A percentile compares a stretch with the other conserved stretches of the same genome.
phyloP scores from a whole-genome alignment of 2,888 invertebrate species.

The Conus canariensis region DNA sequence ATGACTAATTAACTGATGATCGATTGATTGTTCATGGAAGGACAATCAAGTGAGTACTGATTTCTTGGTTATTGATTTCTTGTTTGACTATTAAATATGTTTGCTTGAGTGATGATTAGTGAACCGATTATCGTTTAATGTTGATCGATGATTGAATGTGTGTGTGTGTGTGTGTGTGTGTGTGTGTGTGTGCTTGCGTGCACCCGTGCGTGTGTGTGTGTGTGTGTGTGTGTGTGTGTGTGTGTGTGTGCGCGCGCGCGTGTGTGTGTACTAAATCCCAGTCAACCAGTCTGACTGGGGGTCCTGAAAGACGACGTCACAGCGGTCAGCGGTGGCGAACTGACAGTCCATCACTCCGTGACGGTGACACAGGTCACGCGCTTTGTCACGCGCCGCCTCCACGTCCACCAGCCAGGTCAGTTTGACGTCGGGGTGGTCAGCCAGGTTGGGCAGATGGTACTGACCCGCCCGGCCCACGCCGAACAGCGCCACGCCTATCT shows the following conservation, averaged over 20 bases:
- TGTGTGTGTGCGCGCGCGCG: neutral
- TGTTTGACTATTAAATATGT: too few relatives aligned
- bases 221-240: slow-evolving; percentile 9
- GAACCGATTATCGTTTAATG: too few relatives aligned
- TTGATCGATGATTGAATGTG: too few relatives aligned
- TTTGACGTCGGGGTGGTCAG: slow-evolving; percentile 1
- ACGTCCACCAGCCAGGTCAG: slow-evolving; percentile 43
- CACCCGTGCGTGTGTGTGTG: neutral
- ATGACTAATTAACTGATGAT: too few relatives aligned
- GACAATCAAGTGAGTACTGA: too few relatives aligned
- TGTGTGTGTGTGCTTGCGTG: neutral
- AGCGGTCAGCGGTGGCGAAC: neutral
- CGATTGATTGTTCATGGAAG: too few relatives aligned
- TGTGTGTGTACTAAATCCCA: too few relatives aligned
- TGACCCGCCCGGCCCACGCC: slow-evolving; percentile 33
- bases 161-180: slow-evolving; percentile 22
- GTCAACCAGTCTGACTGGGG: neutral
- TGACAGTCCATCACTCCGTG: neutral
- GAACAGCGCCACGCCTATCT: slow-evolving; percentile 34
- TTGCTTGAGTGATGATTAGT: too few relatives aligned
- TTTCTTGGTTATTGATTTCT: too few relatives aligned
- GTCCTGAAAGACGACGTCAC: neutral
- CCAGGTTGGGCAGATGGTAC: slow-evolving; percentile 39
- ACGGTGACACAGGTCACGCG: slow-evolving; percentile 8
- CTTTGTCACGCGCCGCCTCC: slow-evolving; percentile 13